Percentiles rank a stretch among this genome's conserved stretches.
Conservation (phyloP, 2,113 vertebrate species). For the Callaeas wilsoni region DNA sequence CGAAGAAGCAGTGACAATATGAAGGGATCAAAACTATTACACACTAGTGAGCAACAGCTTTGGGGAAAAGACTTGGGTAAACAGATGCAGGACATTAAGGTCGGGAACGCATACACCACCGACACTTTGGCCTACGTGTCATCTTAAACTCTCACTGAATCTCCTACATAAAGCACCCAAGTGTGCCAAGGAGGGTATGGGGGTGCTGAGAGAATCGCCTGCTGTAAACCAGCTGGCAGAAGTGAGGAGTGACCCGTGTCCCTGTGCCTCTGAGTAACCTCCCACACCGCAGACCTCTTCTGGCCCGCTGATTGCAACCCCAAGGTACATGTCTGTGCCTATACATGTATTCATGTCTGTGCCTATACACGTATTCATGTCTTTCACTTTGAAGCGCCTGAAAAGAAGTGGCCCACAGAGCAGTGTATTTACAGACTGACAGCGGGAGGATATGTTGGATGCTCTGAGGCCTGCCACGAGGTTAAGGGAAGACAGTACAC, state of each 20-base stretch:
- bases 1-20: neutral
- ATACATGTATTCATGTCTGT: neutral
- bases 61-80: neutral
- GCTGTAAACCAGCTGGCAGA: neutral
- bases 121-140: neutral
- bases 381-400: neutral
- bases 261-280: neutral
- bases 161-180: neutral
- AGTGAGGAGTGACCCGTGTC: neutral
- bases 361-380: neutral
- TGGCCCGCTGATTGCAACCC: neutral
- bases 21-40: neutral
- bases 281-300: neutral
- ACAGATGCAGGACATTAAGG: neutral
- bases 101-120: fast-evolving
- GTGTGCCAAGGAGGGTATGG: neutral
- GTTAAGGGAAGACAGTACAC: neutral
- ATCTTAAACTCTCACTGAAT: neutral
- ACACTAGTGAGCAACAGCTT: neutral
- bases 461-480: neutral
- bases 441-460: neutral
- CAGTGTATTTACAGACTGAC: neutral
- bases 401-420: neutral
- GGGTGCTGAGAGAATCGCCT: neutral
- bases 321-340: neutral